Conservation (phyloP, 2,797 vertebrate species). For the Valencia hispanica region DNA sequence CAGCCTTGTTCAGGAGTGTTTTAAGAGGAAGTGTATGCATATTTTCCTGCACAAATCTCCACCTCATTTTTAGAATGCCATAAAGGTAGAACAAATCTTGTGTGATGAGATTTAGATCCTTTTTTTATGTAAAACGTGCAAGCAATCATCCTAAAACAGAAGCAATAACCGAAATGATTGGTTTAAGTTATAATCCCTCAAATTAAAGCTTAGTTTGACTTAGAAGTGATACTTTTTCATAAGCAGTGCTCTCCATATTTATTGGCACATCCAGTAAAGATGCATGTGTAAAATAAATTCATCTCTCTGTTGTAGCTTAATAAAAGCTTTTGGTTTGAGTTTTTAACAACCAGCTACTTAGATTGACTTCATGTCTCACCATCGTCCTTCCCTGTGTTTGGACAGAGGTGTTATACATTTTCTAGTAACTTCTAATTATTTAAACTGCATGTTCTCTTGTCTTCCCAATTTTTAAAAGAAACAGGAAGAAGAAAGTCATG, state of each 20-base stretch:
- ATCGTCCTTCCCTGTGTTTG: background rate
- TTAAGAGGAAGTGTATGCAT: background rate
- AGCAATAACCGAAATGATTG: background rate
- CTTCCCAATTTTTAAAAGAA: background rate
- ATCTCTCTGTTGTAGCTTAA: background rate
- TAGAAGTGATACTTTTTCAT: no score
- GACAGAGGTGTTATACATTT: background rate
- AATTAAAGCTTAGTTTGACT: background rate
- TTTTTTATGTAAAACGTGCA: background rate
- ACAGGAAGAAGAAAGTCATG: background rate
- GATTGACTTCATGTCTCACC: background rate
- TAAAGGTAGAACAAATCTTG: background rate
- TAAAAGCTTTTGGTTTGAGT: no score
- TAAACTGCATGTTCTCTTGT: background rate
- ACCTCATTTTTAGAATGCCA: background rate
- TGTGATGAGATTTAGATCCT: background rate
- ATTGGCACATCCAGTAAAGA: conserved; percentile 3
- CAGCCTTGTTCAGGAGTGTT: conserved; percentile 3
- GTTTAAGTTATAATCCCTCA: background rate
- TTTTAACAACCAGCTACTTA: background rate
- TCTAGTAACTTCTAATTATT: background rate
- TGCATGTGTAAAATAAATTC: background rate
- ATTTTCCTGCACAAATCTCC: conserved; percentile 4
- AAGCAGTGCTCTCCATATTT: background rate
- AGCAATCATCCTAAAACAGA: background rate